Evolutionary conservation across 2,797 vertebrate genomes (phyloP).

Genomic region (Pipistrellus pygmaeus): DNA sequence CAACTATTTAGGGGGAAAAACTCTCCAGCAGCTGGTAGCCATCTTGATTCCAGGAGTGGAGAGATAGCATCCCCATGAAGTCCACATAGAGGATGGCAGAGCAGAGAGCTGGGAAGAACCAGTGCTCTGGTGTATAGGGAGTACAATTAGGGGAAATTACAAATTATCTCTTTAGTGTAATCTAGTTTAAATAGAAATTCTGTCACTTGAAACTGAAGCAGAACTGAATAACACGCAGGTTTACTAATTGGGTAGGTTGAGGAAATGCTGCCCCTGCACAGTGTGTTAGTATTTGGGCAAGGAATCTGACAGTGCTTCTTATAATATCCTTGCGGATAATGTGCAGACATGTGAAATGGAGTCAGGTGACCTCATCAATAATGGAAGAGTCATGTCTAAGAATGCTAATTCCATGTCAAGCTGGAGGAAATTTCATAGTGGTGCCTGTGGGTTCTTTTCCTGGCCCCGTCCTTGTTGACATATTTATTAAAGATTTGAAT

Average conservation of each 20-base stretch:
- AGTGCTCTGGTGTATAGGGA: neutral
- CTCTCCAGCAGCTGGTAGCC: neutral
- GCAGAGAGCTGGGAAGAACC: no score
- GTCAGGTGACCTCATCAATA: slow-evolving; percentile 78
- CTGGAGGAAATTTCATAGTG: slow-evolving; percentile 64
- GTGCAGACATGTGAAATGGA: slow-evolving; percentile 40
- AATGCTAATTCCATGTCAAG: slow-evolving; percentile 83
- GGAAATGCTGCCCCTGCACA: neutral
- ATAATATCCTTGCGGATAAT: slow-evolving; percentile 53
- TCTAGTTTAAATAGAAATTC: slow-evolving; percentile 31
- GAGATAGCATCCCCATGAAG: neutral
- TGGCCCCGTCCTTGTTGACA: slow-evolving; percentile 78
- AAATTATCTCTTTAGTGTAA: neutral
- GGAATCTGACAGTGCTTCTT: slow-evolving; percentile 63
- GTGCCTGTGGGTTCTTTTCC: slow-evolving; percentile 75
- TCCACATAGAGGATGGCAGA: neutral
- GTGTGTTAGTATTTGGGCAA: slow-evolving; percentile 13
- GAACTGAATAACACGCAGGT: neutral
- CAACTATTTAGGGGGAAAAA: neutral
- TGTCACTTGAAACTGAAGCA: slow-evolving; percentile 40
- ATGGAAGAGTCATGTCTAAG: slow-evolving; percentile 74
- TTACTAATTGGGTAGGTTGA: neutral
- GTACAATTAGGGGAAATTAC: neutral
- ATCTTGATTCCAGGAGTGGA: neutral
- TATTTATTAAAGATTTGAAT: slow-evolving; percentile 76